Base-by-base conservation (phyloP, 1,140 invertebrate species). In the Drosophila nigromelanica region DNA sequence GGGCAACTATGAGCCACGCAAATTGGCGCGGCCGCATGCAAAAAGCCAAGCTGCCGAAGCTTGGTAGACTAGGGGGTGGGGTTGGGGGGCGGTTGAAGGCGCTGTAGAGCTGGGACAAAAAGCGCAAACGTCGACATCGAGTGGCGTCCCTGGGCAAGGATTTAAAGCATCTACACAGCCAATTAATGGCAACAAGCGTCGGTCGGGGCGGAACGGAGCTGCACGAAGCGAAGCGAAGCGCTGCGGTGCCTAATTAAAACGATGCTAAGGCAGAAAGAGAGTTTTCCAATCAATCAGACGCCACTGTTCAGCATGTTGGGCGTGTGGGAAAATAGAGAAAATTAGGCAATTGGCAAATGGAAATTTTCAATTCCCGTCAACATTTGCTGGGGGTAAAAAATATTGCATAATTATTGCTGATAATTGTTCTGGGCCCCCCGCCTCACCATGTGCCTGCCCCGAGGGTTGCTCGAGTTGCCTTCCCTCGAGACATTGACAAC, bases 351-450 rank as follows among this genome's bases (percentile, higher is more conserved):
- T 86, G 81, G 78, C 74, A 75, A 85, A 76, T 63, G 42, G 45
- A 30, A 76, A 67, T 71, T 71, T 78, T 51, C 64, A 42, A 11
- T 37, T 7, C 4, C 18, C 18, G 30, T 8, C 27, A n/a, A 21
- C 40, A 30, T 18, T n/a, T 47, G 27, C 51, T 66, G 39, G 68
- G 40, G 51, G 30, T 33, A 33, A 33, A 8, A 76, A 81, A 79
- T 87, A 87, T 87, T 73, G 78, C 82, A 87, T 87, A 87, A 87
- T 87, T 87, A 87, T 79, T 48, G 82, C 78, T 89, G 83, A 87
- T 85, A 80, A 86, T 85, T 85, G 81, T 76, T 64, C 51, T 35
- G 55, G 33, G 55, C 54, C 66, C 60, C 48, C 45, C 37, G 14
- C 58, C 33, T 30, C 45, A 2, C 33, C 4, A 27, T 50, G 43